phyloP scores from a whole-genome alignment of 2,888 invertebrate species.

The Deroplatys truncata region DNA sequence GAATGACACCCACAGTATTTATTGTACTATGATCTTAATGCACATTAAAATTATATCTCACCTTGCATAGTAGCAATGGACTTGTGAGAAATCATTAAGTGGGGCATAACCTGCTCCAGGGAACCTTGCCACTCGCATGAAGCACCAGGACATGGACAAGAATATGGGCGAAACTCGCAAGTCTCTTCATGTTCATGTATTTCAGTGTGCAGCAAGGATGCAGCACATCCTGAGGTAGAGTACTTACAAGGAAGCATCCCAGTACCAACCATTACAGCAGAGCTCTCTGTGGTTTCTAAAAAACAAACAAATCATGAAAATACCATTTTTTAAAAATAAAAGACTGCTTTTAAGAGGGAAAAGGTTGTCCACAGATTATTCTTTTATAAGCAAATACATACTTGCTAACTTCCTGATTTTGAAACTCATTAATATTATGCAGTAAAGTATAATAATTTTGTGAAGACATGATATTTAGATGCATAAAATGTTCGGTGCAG shows the following conservation, averaged over 20 bases:
- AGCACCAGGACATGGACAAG: constrained; percentile 99
- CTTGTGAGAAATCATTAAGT: constrained; percentile 94
- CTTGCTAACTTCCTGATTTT: too few relatives aligned
- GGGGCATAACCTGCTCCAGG: constrained; percentile 97
- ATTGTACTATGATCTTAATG: too few relatives aligned
- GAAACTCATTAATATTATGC: too few relatives aligned
- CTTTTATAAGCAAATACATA: too few relatives aligned
- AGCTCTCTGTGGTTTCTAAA: constrained; percentile 88
- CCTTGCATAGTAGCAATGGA: constrained; percentile 97
- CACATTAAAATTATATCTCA: constrained; percentile 32
- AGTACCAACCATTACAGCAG: constrained; percentile 97
- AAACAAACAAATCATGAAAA: constrained; percentile 21
- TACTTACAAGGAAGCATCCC: constrained; percentile 99
- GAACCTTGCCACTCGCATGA: constrained; percentile 99
- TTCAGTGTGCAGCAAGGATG: constrained; percentile 90
- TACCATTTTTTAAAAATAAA: too few relatives aligned
- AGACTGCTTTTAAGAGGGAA: too few relatives aligned
- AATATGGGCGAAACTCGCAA: constrained; percentile 97
- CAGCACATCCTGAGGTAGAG: constrained; percentile 89
- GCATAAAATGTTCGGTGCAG: too few relatives aligned
- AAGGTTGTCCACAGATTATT: too few relatives aligned
- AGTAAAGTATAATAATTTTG: too few relatives aligned
- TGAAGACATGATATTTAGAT: too few relatives aligned
- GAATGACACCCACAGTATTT: too few relatives aligned
- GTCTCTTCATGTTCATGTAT: constrained; percentile 98